Evolutionary conservation across 2,113 vertebrate genomes (phyloP).

Genomic region (Ceyx melanurus): DNA sequence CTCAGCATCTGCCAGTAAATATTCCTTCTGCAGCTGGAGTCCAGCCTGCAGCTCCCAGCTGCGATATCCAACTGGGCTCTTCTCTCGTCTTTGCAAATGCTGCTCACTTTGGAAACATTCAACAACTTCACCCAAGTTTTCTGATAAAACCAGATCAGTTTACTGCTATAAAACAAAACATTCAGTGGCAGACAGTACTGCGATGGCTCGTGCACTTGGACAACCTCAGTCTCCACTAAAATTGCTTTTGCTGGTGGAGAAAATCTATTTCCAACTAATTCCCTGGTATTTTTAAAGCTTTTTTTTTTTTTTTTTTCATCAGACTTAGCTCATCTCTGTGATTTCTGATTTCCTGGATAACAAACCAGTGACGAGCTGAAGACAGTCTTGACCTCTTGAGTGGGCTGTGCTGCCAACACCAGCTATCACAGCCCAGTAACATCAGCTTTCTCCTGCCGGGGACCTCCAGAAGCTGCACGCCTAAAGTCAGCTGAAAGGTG

Average conservation of each 20-base stretch:
- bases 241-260: neutral
- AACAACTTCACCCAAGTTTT: neutral
- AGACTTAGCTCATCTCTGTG: neutral
- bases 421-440: accelerated
- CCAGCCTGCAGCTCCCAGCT: neutral
- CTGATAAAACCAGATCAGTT: neutral
- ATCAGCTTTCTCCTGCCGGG: neutral
- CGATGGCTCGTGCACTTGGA: neutral
- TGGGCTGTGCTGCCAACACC: neutral
- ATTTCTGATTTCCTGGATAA: neutral
- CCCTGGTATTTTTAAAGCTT: neutral
- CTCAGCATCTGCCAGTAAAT: neutral
- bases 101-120: neutral
- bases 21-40: neutral
- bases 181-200: neutral
- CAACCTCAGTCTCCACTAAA: neutral
- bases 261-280: neutral
- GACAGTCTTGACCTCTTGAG: neutral
- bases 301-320: neutral
- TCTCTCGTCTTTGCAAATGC: neutral
- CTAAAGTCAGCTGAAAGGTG: neutral
- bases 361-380: neutral
- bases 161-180: neutral
- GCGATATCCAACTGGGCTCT: neutral
- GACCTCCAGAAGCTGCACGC: neutral